Base-by-base conservation (phyloP, 2,113 vertebrate genomes). In the Tor tambroides region DNA sequence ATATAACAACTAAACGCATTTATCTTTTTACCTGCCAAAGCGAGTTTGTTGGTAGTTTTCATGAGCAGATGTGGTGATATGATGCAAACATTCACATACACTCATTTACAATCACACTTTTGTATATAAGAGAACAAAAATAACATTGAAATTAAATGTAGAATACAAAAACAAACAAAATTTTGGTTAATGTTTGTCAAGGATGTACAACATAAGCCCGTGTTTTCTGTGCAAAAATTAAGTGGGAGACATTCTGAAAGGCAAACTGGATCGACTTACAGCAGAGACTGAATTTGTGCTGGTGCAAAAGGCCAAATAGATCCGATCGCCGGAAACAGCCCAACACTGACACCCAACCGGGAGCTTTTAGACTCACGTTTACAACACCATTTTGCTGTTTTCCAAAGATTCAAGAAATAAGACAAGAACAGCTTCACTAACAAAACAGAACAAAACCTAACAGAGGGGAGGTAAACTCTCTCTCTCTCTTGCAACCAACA, bases 181-280 rank as follows among this genome's bases (percentile, higher is more conserved):
- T 4, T 85, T 82, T 38, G 17, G 61, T 51, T 67, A 84, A 85
- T 15, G 7, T 71, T 43, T 54, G 49, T 28, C 28, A 26, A 91
- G 85, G 91, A 88, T 87, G 87, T 87, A 90, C 89, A 94, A 88
- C 85, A 85, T 91, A 88, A 91, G 74, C 86, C 85, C 88, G 91
- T 90, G 90, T 88, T 87, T 92, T 83, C 8, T 91, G 90, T 94
- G 93, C 91, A 92, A 94, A 92, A 85, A 86, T 41, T 69, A 79
- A 6, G 21, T 43, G 46, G 23, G 85, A 88, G 90, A 91, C 89
- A 87, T 79, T 78, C 26, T 76, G 67, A 88, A 85, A 87, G 85
- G 84, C 86, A 82, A 43, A 89, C 69, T 89, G 87, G 85, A 79
- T 85, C 71, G 38, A 51, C 8, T 76, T 26, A 86, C 63, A 91